These are phyloP conservation scores for Heterodera schachtii DNA, from an alignment of 1,140 invertebrate genomes.

Conservation along the genomic window DNA sequence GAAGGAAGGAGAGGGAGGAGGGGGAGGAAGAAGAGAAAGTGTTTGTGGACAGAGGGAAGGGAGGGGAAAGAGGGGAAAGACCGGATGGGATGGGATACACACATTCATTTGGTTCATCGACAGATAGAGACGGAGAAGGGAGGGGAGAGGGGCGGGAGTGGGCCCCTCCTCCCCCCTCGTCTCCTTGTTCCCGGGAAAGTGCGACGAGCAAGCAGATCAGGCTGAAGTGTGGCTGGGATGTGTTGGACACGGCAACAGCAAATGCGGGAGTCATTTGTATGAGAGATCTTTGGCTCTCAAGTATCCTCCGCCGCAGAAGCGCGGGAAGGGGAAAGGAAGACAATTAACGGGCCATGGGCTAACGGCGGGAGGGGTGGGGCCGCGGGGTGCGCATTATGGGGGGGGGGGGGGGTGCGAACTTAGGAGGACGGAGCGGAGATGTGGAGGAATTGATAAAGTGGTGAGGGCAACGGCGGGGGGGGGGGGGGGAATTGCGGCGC, in stretches of 20 bases:
- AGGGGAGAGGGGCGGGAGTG: not conserved
- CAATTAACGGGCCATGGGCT: conserved; percentile 4
- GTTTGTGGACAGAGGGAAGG: conserved; percentile 5
- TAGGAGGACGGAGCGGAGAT: not conserved
- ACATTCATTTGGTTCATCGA: not conserved
- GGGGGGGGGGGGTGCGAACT: not conserved
- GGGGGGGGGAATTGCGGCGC: conserved; percentile 2
- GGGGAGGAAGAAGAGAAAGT: conserved; percentile 8
- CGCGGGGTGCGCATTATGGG: not conserved
- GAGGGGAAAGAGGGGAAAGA: not conserved
- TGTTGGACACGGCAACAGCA: not conserved
- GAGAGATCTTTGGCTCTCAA: not conserved
- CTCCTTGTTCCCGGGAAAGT: not conserved
- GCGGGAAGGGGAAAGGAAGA: not conserved
- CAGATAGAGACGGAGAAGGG: not conserved
- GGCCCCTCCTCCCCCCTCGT: no score
- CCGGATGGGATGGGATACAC: not conserved
- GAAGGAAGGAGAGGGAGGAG: conserved; percentile 1
- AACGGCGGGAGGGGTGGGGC: not conserved
- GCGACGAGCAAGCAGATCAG: not conserved
- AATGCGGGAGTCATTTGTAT: not conserved
- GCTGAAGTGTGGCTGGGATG: conserved; percentile 5
- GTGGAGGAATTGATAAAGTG: conserved; percentile 4
- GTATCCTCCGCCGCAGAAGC: not conserved
- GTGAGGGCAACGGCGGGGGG: not conserved